Base-by-base conservation (phyloP, 2,888 invertebrate species). In the Eupeodes latifasciatus region DNA sequence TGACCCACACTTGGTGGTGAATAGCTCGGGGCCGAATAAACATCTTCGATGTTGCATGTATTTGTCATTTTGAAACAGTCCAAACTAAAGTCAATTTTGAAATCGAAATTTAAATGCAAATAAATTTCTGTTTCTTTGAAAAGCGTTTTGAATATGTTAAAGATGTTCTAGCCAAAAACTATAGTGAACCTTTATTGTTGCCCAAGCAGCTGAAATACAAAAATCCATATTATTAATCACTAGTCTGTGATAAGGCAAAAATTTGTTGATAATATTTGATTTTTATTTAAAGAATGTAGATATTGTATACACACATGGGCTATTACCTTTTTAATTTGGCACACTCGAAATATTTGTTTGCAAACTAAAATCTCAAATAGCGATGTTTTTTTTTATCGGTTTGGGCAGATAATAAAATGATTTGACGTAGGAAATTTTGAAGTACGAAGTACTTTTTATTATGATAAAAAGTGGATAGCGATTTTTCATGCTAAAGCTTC, bases 61-160 rank as follows among this genome's bases (percentile, higher is more conserved):
- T 87, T 80, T 34, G 80, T 34, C 84, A 87, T 87, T 51, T n/a
- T 74, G 51, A 83, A 49, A 47, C 0, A 27, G 53, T 67, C 69
- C 11, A 51, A 49, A 49, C 47, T 55, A 16, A 55, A 53, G 40
- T 77, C 14, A 12, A 34, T 81, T 49, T 11, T 40, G 10, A 34
- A 44, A 34, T 55, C 51, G 27, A 57, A 84, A 66, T 72, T 76
- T 34, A 72, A 80, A 81, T 76, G 83, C 67, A 51, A 85, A 81
- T 74, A 59, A 6, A 36, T 75, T 55, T 34, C 27, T 64, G 16
- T 47, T 47, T 66, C 51, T 81, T 81, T 81, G 27, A 44, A 19
- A 12, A 10, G 47, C 49, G 40, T 49, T 40, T 62, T 27, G 27
- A 14, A 72, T 72, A 66, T 47, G 9, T 72, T 71, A 4, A 57